Evolutionary conservation across 2,888 invertebrate species (phyloP).

Genomic region (Trissolcus japonicus): DNA sequence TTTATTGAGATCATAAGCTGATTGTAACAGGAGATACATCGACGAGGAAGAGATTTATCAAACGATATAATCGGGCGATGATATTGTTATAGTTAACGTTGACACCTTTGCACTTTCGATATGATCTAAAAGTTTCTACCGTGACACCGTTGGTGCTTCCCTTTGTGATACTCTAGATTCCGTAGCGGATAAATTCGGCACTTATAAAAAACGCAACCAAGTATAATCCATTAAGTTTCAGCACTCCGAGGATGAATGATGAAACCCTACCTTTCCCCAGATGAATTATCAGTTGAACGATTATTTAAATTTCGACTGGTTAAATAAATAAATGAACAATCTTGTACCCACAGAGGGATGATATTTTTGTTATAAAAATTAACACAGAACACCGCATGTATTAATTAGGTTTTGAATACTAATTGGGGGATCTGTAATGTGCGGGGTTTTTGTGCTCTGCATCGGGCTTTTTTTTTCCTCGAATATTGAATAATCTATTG

Average conservation of each 20-base stretch:
- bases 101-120: conserved; percentile 32
- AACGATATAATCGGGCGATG: conserved; percentile 6
- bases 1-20: no score
- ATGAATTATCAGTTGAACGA: no score
- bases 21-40: background rate
- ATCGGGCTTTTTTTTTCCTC: conserved; percentile 18
- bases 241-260: background rate
- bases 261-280: no score
- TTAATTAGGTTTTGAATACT: conserved; percentile 4
- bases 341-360: no score
- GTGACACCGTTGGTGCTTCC: conserved; percentile 10
- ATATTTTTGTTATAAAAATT: background rate
- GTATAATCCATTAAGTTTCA: background rate
- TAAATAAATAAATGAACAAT: no score
- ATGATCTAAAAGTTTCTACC: conserved; percentile 21
- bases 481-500: conserved; percentile 47
- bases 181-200: conserved; percentile 10
- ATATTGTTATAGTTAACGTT: conserved; percentile 18
- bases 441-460: conserved; percentile 14
- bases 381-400: background rate
- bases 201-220: conserved; percentile 3
- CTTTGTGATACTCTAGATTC: conserved; percentile 30
- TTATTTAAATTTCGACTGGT: no score
- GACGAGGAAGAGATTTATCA: conserved; percentile 7
- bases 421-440: conserved; percentile 13